phyloP scores from a whole-genome alignment of 2,888 invertebrate species.

The Antheraea assamensis region DNA sequence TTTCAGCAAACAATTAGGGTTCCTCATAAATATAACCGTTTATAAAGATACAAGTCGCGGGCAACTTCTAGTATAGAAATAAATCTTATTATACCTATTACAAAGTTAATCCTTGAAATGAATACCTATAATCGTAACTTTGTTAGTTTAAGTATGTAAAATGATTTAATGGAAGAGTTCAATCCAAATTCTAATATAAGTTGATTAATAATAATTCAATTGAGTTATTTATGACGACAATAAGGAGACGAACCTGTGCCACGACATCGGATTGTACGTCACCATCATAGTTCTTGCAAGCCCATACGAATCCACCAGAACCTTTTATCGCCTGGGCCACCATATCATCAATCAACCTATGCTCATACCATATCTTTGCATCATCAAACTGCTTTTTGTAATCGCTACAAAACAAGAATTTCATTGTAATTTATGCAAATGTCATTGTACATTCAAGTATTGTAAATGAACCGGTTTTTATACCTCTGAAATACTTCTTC shows the following conservation, averaged over 20 bases:
- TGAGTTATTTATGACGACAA: neutral
- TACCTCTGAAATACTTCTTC: conserved; percentile 93
- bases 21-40: no score
- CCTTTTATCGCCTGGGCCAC: conserved; percentile 93
- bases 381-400: conserved; percentile 89
- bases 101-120: no score
- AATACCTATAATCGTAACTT: no score
- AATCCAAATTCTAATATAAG: no score
- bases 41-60: no score
- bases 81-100: no score
- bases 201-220: no score
- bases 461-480: conserved; percentile 18
- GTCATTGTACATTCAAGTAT: neutral
- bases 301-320: conserved; percentile 94
- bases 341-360: conserved; percentile 95
- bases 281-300: conserved; percentile 96
- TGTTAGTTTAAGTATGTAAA: no score
- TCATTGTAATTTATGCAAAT: neutral
- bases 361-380: conserved; percentile 94
- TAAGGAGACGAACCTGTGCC: conserved; percentile 81
- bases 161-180: no score
- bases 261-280: conserved; percentile 95
- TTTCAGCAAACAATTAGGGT: no score
- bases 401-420: conserved; percentile 64
- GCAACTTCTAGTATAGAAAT: no score